A percentile compares a stretch with the other conserved stretches of the same genome.
Conservation (phyloP, 2,113 vertebrate genomes). For the Rana temporaria region DNA sequence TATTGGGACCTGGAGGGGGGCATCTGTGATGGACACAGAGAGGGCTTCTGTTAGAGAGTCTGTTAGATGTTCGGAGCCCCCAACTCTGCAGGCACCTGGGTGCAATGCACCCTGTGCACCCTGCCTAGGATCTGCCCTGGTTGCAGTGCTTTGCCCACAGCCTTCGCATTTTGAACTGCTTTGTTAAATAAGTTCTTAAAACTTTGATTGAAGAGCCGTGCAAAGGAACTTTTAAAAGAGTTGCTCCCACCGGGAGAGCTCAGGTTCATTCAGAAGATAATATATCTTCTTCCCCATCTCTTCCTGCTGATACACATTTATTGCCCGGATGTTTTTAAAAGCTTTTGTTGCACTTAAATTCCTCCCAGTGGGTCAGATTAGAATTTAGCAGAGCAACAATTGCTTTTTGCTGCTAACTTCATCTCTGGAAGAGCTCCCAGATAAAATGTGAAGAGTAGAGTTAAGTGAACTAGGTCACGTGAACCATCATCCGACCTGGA, state of each 20-base stretch:
- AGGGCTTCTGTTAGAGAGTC: no score
- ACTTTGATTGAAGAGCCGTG: background rate
- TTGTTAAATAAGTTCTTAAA: background rate
- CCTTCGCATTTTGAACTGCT: no score
- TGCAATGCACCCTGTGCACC: no score
- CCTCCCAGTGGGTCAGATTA: constrained; percentile 26
- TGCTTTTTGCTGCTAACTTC: background rate
- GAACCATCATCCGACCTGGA: no score
- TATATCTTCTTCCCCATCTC: constrained; percentile 1
- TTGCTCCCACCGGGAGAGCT: background rate
- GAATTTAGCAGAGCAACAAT: background rate
- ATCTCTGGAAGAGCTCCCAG: constrained; percentile 1
- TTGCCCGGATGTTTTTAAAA: constrained; percentile 20
- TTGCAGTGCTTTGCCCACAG: no score
- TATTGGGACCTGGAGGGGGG: no score
- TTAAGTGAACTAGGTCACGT: no score
- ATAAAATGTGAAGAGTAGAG: background rate
- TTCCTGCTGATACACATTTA: constrained; percentile 3
- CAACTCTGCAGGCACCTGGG: no score
- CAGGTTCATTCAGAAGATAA: background rate
- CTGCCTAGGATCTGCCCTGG: no score
- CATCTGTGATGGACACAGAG: no score
- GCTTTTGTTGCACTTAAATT: constrained; percentile 25
- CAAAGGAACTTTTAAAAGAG: background rate
- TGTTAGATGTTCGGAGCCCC: no score